Conservation (phyloP, 2,113 vertebrate genomes). For the Siphamia tubifer region DNA sequence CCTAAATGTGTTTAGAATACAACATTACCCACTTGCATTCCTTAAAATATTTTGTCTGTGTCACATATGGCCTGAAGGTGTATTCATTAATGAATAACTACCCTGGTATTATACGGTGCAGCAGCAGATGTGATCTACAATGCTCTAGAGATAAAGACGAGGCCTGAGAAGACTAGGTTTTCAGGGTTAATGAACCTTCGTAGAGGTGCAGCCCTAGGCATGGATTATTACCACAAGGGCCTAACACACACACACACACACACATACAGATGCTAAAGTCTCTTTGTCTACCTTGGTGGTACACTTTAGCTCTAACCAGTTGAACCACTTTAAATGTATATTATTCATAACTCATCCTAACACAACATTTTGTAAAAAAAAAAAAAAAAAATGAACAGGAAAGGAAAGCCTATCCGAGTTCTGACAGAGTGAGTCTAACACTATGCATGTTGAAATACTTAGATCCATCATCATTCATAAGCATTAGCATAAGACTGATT, state of each 20-base stretch:
- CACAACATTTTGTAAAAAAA: slow-evolving; percentile 7
- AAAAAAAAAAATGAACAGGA: slow-evolving; percentile 24
- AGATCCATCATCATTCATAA: slow-evolving; percentile 65
- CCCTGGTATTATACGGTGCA: slow-evolving; percentile 13
- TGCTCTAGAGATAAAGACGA: slow-evolving; percentile 58
- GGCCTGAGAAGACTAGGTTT: slow-evolving; percentile 30
- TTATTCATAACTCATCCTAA: slow-evolving; percentile 22
- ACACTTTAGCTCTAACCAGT: background rate
- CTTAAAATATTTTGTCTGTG: slow-evolving; percentile 30
- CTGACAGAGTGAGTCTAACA: slow-evolving; percentile 29
- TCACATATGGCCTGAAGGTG: slow-evolving; percentile 42
- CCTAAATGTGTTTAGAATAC: slow-evolving; percentile 6
- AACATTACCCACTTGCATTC: slow-evolving; percentile 15
- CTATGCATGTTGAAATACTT: slow-evolving; percentile 38
- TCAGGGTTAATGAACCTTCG: slow-evolving; percentile 72
- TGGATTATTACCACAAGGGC: slow-evolving; percentile 42
- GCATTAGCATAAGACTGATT: slow-evolving; percentile 68
- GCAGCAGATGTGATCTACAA: slow-evolving; percentile 67
- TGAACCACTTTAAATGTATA: background rate
- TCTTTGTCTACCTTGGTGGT: slow-evolving; percentile 18
- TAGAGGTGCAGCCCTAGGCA: slow-evolving; percentile 58
- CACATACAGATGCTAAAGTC: background rate
- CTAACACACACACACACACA: background rate
- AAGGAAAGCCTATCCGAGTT: slow-evolving; percentile 31
- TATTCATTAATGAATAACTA: slow-evolving; percentile 55